phyloP scores from a whole-genome alignment of 1,140 invertebrate genomes.

The Zaprionus ghesquierei region DNA sequence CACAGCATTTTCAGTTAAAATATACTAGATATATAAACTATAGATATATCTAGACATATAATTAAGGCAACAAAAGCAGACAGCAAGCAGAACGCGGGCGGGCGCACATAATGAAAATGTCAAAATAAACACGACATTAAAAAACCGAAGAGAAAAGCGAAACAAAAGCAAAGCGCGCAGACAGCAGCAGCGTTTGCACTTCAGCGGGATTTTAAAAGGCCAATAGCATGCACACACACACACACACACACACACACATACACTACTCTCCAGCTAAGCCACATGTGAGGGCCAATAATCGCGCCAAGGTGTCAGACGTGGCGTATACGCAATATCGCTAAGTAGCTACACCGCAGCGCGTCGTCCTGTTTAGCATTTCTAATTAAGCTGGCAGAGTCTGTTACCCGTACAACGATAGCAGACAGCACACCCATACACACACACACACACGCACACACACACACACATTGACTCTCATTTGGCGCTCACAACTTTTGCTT shows the following conservation, averaged over 20 bases:
- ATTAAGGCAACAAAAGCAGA: constrained; percentile 32
- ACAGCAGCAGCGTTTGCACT: constrained; percentile 64
- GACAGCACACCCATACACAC: constrained; percentile 27
- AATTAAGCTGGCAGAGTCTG: constrained; percentile 50
- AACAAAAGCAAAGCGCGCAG: constrained; percentile 16
- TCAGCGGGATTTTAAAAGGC: constrained; percentile 60
- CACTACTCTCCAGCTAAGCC: constrained; percentile 28
- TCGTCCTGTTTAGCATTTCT: constrained; percentile 72
- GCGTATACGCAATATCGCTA: constrained; percentile 64
- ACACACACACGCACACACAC: neutral
- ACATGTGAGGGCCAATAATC: constrained; percentile 54
- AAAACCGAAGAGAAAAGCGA: constrained; percentile 37
- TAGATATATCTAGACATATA: constrained; percentile 10
- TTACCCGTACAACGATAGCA: constrained; percentile 63
- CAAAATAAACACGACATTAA: constrained; percentile 81
- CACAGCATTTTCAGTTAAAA: constrained; percentile 13
- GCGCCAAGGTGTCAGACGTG: constrained; percentile 65
- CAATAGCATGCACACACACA: constrained; percentile 52
- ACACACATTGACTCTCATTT: neutral
- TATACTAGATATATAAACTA: neutral
- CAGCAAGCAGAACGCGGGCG: constrained; percentile 24
- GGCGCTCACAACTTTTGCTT: neutral
- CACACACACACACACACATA: neutral
- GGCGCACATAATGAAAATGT: constrained; percentile 76
- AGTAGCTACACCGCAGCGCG: constrained; percentile 53